Conservation (phyloP, 2,113 vertebrate genomes). For the Engraulis encrasicolus region DNA sequence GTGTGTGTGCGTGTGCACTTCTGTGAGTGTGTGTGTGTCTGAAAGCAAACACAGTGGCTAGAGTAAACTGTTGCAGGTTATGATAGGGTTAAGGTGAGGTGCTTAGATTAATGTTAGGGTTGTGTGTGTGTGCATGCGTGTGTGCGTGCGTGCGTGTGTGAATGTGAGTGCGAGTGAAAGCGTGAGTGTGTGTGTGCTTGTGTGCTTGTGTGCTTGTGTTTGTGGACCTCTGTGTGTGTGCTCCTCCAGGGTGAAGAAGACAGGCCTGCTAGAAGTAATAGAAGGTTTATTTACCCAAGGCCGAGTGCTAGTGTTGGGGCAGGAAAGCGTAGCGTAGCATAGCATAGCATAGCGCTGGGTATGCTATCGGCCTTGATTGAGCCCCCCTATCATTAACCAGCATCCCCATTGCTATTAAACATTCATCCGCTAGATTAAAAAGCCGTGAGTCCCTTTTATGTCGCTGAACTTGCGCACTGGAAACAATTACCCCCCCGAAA, state of each 20-base stretch:
- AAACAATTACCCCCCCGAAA: constrained; percentile 63
- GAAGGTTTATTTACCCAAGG: constrained; percentile 47
- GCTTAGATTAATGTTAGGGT: too few species aligned
- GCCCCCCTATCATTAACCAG: constrained; percentile 51
- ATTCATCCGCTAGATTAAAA: constrained; percentile 61
- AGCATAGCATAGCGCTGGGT: too few species aligned
- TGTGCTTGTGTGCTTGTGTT: neutral
- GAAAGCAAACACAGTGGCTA: too few species aligned
- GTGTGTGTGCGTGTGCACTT: neutral
- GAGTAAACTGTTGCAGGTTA: too few species aligned
- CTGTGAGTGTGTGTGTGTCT: too few species aligned
- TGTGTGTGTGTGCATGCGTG: too few species aligned
- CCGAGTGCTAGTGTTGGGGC: constrained; percentile 32
- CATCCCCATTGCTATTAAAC: constrained; percentile 51
- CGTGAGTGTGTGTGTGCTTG: neutral
- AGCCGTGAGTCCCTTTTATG: constrained; percentile 57
- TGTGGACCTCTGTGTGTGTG: neutral
- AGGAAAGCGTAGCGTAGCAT: too few species aligned
- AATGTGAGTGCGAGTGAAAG: neutral
- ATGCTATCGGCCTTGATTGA: constrained; percentile 28
- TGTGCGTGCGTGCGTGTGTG: too few species aligned
- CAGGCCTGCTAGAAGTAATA: neutral
- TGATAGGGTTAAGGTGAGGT: too few species aligned
- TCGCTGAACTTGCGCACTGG: constrained; percentile 60
- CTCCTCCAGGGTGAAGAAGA: neutral